Percentiles rank a stretch among this genome's conserved stretches.
Evolutionary conservation across 2,797 vertebrate genomes (phyloP).

Genomic region (Sebastes reedi): DNA sequence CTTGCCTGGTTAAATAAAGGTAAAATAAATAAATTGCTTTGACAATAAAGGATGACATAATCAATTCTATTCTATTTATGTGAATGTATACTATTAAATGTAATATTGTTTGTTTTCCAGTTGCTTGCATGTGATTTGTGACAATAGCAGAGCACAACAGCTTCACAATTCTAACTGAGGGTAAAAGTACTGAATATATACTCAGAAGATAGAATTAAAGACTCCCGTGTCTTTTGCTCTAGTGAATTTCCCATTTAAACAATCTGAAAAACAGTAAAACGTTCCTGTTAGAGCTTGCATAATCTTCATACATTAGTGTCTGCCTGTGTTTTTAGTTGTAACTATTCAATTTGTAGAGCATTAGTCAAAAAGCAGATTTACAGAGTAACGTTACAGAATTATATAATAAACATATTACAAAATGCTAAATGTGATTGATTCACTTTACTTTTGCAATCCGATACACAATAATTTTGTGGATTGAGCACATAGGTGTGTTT

Average conservation of each 20-base stretch:
- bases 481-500: neutral
- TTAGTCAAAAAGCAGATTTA: neutral
- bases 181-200: neutral
- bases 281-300: neutral
- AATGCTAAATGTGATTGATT: neutral
- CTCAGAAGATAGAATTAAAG: neutral
- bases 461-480: neutral
- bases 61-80: neutral
- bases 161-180: neutral
- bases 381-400: neutral
- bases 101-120: neutral
- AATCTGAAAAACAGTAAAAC: neutral
- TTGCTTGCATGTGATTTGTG: neutral
- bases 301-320: neutral
- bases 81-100: neutral
- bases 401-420: neutral
- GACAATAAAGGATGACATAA: neutral
- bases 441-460: neutral
- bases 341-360: neutral
- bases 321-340: neutral
- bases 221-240: neutral
- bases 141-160: neutral
- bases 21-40: neutral
- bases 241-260: neutral
- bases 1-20: neutral